Evolutionary conservation across 2,113 vertebrate genomes (phyloP).

Genomic region (Pithys albifrons): DNA sequence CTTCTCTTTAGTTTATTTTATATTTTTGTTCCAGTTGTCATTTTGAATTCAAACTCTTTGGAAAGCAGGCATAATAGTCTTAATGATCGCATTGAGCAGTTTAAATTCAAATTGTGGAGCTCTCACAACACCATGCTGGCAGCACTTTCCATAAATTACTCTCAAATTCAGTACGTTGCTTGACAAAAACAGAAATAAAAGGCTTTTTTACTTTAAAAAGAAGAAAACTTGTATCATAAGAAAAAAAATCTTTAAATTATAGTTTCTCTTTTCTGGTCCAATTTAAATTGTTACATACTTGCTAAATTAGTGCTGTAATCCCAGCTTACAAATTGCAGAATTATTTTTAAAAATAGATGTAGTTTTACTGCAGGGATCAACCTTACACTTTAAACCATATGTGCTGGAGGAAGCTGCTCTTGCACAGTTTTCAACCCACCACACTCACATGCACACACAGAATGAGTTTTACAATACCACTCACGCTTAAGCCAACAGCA

Average conservation of each 20-base stretch:
- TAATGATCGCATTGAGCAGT: constrained; percentile 81
- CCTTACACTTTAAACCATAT: background rate
- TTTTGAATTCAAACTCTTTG: constrained; percentile 76
- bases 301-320: constrained; percentile 69
- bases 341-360: constrained; percentile 65
- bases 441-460: fast-evolving
- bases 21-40: constrained; percentile 75
- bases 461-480: background rate
- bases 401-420: background rate
- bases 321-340: constrained; percentile 63
- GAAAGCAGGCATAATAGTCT: constrained; percentile 82
- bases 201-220: constrained; percentile 58
- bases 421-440: background rate
- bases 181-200: constrained; percentile 66
- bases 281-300: constrained; percentile 71
- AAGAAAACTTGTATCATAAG: constrained; percentile 45
- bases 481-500: background rate
- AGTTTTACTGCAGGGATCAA: constrained; percentile 31
- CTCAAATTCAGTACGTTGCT: constrained; percentile 75
- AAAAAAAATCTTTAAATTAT: constrained; percentile 72
- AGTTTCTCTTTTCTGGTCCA: constrained; percentile 70
- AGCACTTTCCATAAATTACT: constrained; percentile 81
- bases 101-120: constrained; percentile 83
- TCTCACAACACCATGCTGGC: constrained; percentile 74
- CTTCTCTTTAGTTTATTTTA: constrained; percentile 64